Evolutionary conservation across 1,140 invertebrate genomes (phyloP), one percentile per base, ranked within the genome.

Genomic region (Drosophila ogumai): DNA sequence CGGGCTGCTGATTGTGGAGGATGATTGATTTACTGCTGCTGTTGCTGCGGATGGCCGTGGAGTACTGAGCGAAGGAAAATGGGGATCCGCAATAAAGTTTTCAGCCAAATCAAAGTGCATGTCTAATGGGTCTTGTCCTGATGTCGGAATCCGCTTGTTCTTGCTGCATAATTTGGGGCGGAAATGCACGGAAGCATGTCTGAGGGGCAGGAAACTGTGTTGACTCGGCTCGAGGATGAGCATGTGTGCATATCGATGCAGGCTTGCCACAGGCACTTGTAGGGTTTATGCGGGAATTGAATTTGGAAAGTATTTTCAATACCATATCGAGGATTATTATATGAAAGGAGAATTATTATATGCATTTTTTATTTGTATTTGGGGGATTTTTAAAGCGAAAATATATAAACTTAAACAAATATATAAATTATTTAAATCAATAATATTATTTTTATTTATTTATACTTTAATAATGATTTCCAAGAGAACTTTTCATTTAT

Each of bases 141-240:
- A 69, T 74, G 55, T 81, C 64, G 79, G 58, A 67, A 73, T 68
- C 32, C 65, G 63, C 64, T 81, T 77, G 75, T 57, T 64, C 63
- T 81, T 79, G 65, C 74, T 81, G 85, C 85, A 88, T 88, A 88
- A 88, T 85, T 88, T 88, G 81, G 65, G 73, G 74, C 68, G 69
- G 58, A 78, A 78, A 78, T 78, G 73, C 74, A 76, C 56, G 55
- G 55, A 60, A 59, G 74, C 74, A 67, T 74, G 76, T 88, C 76
- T 76, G 64, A 77, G 84, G 71, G 67, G 67, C 73, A 85, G 81
- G 66, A 85, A 81, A 55, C 66, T 49, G 58, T 66, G 50, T 57
- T 71, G 59, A 44, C 47, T 47, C 19, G 46, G 47, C 73, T 68
- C 61, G 58, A 82, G 52, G 57, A 71, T 58, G 68, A 55, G 55